A percentile compares a stretch with the other conserved stretches of the same genome.
Evolutionary conservation across 2,113 vertebrate species (phyloP).

Genomic region (Loxodonta africana): DNA sequence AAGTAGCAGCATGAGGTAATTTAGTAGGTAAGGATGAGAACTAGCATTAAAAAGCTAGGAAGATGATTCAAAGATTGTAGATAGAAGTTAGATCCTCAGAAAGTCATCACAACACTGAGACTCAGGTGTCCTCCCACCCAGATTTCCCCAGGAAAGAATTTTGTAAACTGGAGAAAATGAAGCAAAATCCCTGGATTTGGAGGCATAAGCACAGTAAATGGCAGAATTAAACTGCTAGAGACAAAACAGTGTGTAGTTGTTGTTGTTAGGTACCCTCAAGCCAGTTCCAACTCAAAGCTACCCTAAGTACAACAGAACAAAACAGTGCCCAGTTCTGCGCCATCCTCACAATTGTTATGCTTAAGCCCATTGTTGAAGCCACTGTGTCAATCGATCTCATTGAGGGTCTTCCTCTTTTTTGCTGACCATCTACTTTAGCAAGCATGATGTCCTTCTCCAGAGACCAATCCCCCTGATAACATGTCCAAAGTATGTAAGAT

Average conservation of each 20-base stretch:
- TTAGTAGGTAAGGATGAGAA: neutral
- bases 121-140: neutral
- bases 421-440: too few relatives aligned
- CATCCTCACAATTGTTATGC: too few relatives aligned
- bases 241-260: neutral
- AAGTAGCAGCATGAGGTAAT: neutral
- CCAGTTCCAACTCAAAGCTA: too few relatives aligned
- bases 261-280: too few relatives aligned
- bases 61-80: neutral
- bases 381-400: too few relatives aligned
- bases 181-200: neutral
- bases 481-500: too few relatives aligned
- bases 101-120: neutral
- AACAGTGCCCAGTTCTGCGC: too few relatives aligned
- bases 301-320: too few relatives aligned
- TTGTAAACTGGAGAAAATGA: neutral
- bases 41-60: neutral
- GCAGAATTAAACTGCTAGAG: neutral
- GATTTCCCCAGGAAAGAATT: neutral
- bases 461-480: too few relatives aligned
- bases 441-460: too few relatives aligned
- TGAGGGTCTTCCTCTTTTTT: too few relatives aligned
- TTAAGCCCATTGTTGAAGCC: too few relatives aligned
- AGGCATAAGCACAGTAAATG: neutral
- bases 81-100: neutral